A percentile compares a stretch with the other conserved stretches of the same genome.
These are phyloP conservation scores for Xenops minutus DNA, from an alignment of 2,797 vertebrate genomes.

Conservation along the genomic window DNA sequence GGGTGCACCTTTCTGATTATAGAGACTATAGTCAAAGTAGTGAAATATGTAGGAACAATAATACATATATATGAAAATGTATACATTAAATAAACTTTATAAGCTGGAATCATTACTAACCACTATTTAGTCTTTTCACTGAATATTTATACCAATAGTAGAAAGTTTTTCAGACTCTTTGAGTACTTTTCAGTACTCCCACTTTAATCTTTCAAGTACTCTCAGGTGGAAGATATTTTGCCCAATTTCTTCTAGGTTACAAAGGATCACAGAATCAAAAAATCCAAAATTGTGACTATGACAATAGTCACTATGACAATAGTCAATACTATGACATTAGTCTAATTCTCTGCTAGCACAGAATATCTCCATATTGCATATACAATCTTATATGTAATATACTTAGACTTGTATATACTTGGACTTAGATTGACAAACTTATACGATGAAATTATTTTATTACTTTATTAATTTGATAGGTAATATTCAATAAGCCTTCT, in stretches of 20 bases:
- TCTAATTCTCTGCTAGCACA: background rate
- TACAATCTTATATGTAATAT: background rate
- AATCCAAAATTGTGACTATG: background rate
- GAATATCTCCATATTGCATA: background rate
- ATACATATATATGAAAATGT: background rate
- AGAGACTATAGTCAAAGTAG: background rate
- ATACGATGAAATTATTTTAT: background rate
- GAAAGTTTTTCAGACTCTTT: background rate
- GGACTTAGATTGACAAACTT: background rate
- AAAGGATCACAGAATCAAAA: background rate
- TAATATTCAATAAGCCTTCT: background rate
- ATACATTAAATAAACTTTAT: background rate
- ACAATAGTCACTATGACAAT: background rate
- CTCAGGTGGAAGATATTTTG: background rate
- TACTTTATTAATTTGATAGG: background rate
- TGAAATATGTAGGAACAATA: background rate
- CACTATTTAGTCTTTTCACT: background rate
- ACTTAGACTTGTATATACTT: background rate
- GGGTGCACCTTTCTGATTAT: background rate
- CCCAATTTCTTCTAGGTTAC: background rate
- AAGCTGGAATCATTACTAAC: background rate
- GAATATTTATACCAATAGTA: background rate
- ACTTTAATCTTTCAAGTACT: background rate
- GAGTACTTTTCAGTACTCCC: background rate
- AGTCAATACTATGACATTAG: background rate